Evolutionary conservation across 2,888 invertebrate genomes (phyloP), one percentile per base, ranked within the genome.

Genomic region (Pterostichus niger): DNA sequence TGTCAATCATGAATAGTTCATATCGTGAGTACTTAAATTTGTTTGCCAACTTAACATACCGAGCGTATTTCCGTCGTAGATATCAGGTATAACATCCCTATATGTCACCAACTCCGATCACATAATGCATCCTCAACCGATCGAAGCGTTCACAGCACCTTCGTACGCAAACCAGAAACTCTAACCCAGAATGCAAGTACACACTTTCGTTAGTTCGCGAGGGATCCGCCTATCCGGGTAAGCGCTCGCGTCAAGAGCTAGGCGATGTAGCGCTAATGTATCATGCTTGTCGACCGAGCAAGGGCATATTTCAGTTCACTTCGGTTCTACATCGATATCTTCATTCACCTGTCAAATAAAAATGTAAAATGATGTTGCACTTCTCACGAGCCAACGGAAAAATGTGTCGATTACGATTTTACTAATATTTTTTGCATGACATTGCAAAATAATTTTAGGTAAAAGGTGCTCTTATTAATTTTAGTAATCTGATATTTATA

Each of bases 291-390:
- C 68, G 68, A 71, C 15, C 40, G 24, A 33, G 40, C 35, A 13
- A 44, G 13, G 24, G 79, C 54, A 56, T 77, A 56, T 54, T 77
- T 77, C 56, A 64, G 68, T 80, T 80, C 68, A 56, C 54, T 77
- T 80, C 68, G 15, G 15, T 17, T 52, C 52, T 24, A 52, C 80
- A 80, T 52, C 64, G 80, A 80, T 80, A 80, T 68, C 64, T 52
- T 80, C 80, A 80, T 80, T 80, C 80, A 80, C 80, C 64, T 80
- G 80, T 80, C 80, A 80, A 61, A 79, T 79, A 44, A 68, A 80
- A 80, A 80, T 80, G 64, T 52, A 52, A 80, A 80, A 68, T 80
- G 68, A 80, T 52, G 80, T 9, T 80, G 49, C 80, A 33, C 35
- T 13, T 80, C n/a, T 40, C 46, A 46, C 44, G 40, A 33, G 31